Conservation (phyloP, 2,888 invertebrate genomes). For the Sipha maydis region DNA sequence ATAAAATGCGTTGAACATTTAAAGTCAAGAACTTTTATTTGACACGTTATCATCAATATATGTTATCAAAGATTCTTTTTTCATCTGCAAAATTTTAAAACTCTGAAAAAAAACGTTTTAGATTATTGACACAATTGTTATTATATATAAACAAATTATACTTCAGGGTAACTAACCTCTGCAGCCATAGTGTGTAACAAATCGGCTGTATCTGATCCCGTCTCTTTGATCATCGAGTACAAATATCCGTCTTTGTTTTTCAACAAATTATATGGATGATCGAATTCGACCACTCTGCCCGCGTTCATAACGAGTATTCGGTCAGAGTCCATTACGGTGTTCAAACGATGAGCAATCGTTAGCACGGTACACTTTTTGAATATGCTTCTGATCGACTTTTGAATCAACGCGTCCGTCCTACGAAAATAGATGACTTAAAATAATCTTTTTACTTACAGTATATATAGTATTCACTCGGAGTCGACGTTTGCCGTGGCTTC, state of each 20-base stretch:
- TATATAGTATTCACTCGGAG: constrained; percentile 73
- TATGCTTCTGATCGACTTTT: neutral
- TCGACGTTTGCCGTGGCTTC: constrained; percentile 96
- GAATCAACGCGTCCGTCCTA: neutral
- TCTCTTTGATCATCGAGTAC: constrained; percentile 77
- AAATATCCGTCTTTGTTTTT: constrained; percentile 74
- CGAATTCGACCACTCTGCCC: constrained; percentile 80
- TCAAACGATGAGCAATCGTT: constrained; percentile 89
- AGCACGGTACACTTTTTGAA: constrained; percentile 67
- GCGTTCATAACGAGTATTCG: constrained; percentile 87
- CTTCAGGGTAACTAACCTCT: constrained; percentile 65
- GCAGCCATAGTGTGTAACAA: constrained; percentile 70
- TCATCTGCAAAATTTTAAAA: neutral
- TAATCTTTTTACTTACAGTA: too few relatives aligned
- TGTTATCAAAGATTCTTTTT: neutral
- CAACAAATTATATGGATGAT: constrained; percentile 76
- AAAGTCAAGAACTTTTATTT: too few relatives aligned
- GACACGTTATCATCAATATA: too few relatives aligned
- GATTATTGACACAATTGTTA: too few relatives aligned
- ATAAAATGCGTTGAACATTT: too few relatives aligned
- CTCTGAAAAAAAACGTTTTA: neutral
- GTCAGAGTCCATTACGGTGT: constrained; percentile 94
- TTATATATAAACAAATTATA: too few relatives aligned
- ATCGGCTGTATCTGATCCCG: constrained; percentile 73
- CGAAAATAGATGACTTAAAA: neutral